Evolutionary conservation across 1,140 invertebrate genomes (phyloP).

Genomic region (Lepidostoma basale): DNA sequence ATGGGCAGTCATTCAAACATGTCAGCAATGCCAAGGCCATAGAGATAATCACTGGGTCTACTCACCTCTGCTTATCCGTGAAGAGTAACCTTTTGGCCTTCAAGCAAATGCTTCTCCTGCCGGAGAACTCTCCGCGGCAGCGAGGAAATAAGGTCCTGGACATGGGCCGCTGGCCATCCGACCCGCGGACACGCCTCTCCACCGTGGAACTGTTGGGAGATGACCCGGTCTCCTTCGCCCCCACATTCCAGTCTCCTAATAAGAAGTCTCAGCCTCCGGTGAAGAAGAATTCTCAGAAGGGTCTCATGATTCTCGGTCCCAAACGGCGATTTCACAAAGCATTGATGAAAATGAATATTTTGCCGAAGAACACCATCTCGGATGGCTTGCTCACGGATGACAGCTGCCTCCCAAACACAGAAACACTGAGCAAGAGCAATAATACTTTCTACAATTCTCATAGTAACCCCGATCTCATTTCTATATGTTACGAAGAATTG

Average conservation of each 20-base stretch:
- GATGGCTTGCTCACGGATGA: slow-evolving; percentile 67
- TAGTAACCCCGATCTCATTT: slow-evolving; percentile 89
- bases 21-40: slow-evolving; percentile 88
- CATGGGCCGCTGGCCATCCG: slow-evolving; percentile 62
- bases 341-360: slow-evolving; percentile 88
- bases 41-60: slow-evolving; percentile 91
- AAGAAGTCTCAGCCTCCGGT: slow-evolving; percentile 74
- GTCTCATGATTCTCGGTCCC: slow-evolving; percentile 87
- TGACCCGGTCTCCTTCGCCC: slow-evolving; percentile 81
- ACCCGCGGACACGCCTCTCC: slow-evolving; percentile 69
- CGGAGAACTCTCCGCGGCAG: slow-evolving; percentile 80
- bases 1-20: slow-evolving; percentile 94
- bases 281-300: slow-evolving; percentile 74
- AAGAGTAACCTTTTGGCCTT: slow-evolving; percentile 92
- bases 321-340: slow-evolving; percentile 86
- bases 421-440: slow-evolving; percentile 58
- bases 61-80: slow-evolving; percentile 94
- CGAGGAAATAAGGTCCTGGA: slow-evolving; percentile 61
- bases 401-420: slow-evolving; percentile 58
- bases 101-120: slow-evolving; percentile 85
- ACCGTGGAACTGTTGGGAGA: slow-evolving; percentile 66
- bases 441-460: slow-evolving; percentile 78
- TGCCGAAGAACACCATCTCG: slow-evolving; percentile 83
- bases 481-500: slow-evolving; percentile 77
- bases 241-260: slow-evolving; percentile 86